Evolutionary conservation across 2,888 invertebrate genomes (phyloP), one percentile per base, ranked within the genome.

Genomic region (Pollenia labialis): DNA sequence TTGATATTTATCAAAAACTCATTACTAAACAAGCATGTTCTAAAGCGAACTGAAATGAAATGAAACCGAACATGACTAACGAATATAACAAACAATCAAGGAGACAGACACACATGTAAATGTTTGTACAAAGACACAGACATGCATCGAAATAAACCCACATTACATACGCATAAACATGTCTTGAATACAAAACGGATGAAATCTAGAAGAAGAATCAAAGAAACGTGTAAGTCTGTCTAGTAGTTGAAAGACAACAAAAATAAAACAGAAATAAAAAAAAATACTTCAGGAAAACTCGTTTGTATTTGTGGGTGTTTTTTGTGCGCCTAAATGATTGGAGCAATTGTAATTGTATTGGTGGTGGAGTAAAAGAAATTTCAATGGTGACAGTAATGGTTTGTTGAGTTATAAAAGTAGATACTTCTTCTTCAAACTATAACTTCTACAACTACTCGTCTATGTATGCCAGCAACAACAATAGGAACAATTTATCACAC

Each of bases 1-100:
- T 84, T 84, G 87, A 87, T 87, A 86, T 84, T 84, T 84, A 87
- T 87, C 87, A 87, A 87, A 87, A 87, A 84, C 83, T 87, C 87
- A 87, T 87, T 87, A 87, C 68, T 32, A 74, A 81, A 81, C 81
- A 81, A 81, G 68, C 64, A 80, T 71, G 68, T 84, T 79, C 79
- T 75, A 75, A 75, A 75, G 46, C 75, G 60, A 74, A 79, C 48
- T 54, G 62, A 68, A 74, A 80, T 84, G 84, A 72, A 84, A 84
- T 81, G 71, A 81, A 81, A 85, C 81, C 76, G 69, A 81, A 81
- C 81, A 85, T 77, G 81, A 66, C 84, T 84, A 68, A 62, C 82
- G 48, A 54, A 76, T 76, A 76, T 82, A 68, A 54, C 72, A 84
- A 84, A 80, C 68, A 75, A 56, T 52, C 71, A 77, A 16, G 11